Base-by-base conservation (phyloP, 2,888 invertebrate genomes). In the Rhagium mordax region DNA sequence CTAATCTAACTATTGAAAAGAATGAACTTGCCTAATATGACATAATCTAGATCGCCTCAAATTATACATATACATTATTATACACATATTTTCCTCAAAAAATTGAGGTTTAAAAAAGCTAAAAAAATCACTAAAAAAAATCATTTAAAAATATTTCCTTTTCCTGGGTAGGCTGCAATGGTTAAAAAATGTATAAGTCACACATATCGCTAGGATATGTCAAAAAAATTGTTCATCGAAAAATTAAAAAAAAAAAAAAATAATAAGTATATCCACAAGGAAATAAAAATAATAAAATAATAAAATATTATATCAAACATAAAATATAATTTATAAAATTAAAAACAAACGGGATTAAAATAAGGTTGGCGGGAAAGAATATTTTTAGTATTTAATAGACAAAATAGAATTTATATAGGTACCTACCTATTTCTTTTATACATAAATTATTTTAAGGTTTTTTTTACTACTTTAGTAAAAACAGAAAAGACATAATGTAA, bases 171-270 rank as follows among this genome's bases (percentile, higher is more conserved):
- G 84, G 87, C 87, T 88, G 87, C 86, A 88, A 88, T 87, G 86
- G 87, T 87, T 85, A 84, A 86, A 85, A 87, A 86, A 82, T 81
- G 24, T 78, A 81, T 85, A 84, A 82, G 84, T 85, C 86, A 84
- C 85, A 86, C 87, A 88, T 88, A 88, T 82, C 87, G 85, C 87
- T 79, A 41, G 86, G 87, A 87, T 87, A 88, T 88, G 87, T 82
- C 88, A 87, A 88, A 88, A 88, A 87, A 70, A 65, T 71, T 74
- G 65, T 70, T 74, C 70, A 72, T 60, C 68, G 24, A 72, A 69
- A 61, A 21, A 62, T 73, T 7, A 59, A 24, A 24, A 67, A 71
- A 53, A 10, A 61, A 51, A 72, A 21, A 24, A 70, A 62, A 67
- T 64, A 49, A 49, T 16, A 49, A 16, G 18, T 51, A 51, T 51